phyloP scores from a whole-genome alignment of 1,140 invertebrate species.

The Linepithema humile region DNA sequence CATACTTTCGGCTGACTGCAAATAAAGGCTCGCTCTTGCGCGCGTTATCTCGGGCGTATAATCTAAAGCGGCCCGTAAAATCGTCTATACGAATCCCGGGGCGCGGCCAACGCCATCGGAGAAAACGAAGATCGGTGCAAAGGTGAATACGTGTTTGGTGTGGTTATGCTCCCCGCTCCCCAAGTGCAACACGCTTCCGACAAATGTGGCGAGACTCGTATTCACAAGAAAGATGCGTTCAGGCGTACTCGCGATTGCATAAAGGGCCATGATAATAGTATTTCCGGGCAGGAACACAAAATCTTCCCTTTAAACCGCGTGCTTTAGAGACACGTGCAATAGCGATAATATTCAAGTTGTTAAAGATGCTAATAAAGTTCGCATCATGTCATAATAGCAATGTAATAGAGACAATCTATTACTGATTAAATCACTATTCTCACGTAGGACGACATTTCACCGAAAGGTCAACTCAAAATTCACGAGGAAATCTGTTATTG shows the following conservation, averaged over 20 bases:
- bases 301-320: not conserved
- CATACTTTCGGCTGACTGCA: conserved; percentile 66
- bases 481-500: not conserved
- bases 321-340: not conserved
- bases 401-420: not conserved
- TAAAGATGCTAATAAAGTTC: conserved; percentile 2
- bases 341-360: conserved; percentile 4
- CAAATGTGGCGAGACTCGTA: conserved; percentile 47
- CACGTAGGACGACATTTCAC: not conserved
- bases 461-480: not conserved
- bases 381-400: not conserved
- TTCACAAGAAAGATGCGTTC: not conserved
- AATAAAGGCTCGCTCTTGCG: conserved; percentile 74
- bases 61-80: conserved; percentile 81
- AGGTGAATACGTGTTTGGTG: conserved; percentile 78
- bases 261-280: not conserved
- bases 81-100: conserved; percentile 72
- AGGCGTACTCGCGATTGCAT: conserved; percentile 16
- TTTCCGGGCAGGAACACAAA: not conserved
- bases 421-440: not conserved
- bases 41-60: conserved; percentile 78
- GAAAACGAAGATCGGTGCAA: conserved; percentile 37
- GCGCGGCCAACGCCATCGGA: conserved; percentile 30
- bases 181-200: conserved; percentile 13
- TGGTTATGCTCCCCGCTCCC: conserved; percentile 69